Conservation (phyloP, 2,888 invertebrate genomes). For the Drosophila leonis region DNA sequence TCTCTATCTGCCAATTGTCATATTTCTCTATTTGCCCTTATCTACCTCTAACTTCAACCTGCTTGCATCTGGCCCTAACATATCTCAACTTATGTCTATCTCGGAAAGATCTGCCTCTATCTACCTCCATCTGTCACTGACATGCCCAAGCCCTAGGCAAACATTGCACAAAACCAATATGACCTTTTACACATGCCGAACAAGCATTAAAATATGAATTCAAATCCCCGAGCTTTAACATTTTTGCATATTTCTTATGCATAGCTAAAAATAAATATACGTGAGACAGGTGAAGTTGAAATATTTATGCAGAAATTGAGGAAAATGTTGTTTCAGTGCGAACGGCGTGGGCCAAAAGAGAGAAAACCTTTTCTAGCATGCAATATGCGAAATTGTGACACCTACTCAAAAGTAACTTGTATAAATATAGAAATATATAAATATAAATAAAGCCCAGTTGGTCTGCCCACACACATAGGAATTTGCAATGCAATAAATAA, state of each 20-base stretch:
- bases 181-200: neutral
- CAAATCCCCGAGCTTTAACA: neutral
- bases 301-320: neutral
- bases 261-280: neutral
- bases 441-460: neutral
- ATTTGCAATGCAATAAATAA: constrained; percentile 23
- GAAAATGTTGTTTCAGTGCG: neutral
- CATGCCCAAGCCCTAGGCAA: neutral
- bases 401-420: constrained; percentile 8
- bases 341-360: neutral
- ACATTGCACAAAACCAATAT: neutral
- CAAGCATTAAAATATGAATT: neutral
- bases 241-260: neutral
- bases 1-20: no score
- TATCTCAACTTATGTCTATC: no score
- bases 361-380: neutral
- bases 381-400: neutral
- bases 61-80: no score
- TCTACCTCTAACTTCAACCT: no score
- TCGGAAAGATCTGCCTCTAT: neutral
- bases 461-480: constrained; percentile 4
- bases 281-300: neutral
- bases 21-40: no score
- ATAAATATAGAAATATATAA: constrained; percentile 6
- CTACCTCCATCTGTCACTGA: neutral